Conservation (phyloP, 2,888 invertebrate species). For the Andrena flavipes region DNA sequence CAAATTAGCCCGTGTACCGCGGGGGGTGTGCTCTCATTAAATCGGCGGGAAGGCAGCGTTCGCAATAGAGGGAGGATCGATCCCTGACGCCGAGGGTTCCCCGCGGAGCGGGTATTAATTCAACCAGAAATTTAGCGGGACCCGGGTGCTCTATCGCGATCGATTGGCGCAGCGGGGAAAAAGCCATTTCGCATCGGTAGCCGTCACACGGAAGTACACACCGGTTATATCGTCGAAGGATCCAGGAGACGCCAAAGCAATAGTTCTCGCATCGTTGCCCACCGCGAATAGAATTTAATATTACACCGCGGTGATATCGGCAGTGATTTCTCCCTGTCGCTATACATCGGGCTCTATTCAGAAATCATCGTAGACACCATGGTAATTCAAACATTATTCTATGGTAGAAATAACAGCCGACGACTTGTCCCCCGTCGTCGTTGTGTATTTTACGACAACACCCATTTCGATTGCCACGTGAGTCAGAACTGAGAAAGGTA, state of each 20-base stretch:
- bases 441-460: neutral
- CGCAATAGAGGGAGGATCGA: slow-evolving; percentile 2
- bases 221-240: slow-evolving; percentile 16
- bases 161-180: slow-evolving; percentile 9
- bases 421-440: neutral
- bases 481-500: neutral
- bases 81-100: slow-evolving; percentile 1
- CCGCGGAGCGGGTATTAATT: slow-evolving; percentile 8
- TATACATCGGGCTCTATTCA: no score
- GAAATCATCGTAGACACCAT: neutral
- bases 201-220: neutral
- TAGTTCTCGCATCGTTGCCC: slow-evolving; percentile 30
- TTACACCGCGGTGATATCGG: slow-evolving; percentile 13
- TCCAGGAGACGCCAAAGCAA: slow-evolving; percentile 14
- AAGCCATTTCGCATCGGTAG: neutral
- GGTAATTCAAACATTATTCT: neutral
- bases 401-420: no score
- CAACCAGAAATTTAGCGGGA: slow-evolving; percentile 6
- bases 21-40: slow-evolving; percentile 2
- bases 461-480: neutral
- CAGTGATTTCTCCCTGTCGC: neutral
- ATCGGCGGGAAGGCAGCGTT: neutral
- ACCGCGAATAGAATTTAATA: slow-evolving; percentile 34
- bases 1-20: slow-evolving; percentile 14
- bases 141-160: slow-evolving; percentile 2